Evolutionary conservation across 2,888 invertebrate genomes (phyloP).

Genomic region (Ephialtes manifestator): DNA sequence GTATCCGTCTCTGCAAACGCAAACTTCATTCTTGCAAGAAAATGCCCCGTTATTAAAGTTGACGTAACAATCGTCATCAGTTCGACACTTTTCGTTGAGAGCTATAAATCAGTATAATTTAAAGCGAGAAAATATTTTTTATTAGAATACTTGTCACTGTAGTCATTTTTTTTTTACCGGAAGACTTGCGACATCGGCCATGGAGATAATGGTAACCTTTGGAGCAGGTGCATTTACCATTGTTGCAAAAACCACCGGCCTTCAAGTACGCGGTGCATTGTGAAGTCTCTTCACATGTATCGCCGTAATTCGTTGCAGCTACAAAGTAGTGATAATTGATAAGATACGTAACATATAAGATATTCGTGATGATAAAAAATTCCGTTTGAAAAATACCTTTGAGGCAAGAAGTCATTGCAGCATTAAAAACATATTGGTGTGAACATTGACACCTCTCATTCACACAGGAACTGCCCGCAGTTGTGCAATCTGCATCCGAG

Average conservation of each 20-base stretch:
- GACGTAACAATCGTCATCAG: slow-evolving; percentile 77
- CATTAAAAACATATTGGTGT: slow-evolving; percentile 70
- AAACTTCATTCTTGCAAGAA: slow-evolving; percentile 73
- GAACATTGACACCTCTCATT: slow-evolving; percentile 72
- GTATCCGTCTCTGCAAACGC: slow-evolving; percentile 77
- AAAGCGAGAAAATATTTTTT: background rate
- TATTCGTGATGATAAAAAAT: background rate
- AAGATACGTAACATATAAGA: background rate
- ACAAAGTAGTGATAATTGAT: slow-evolving; percentile 9
- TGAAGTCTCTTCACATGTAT: slow-evolving; percentile 75
- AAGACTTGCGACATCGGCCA: slow-evolving; percentile 76
- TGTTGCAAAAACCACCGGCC: slow-evolving; percentile 74
- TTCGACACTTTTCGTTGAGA: slow-evolving; percentile 73
- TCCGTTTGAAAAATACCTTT: slow-evolving; percentile 72
- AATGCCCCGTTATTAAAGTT: slow-evolving; percentile 75
- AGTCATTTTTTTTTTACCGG: slow-evolving; percentile 70
- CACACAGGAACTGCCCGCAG: slow-evolving; percentile 70
- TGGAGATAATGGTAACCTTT: slow-evolving; percentile 79
- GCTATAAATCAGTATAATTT: slow-evolving; percentile 63
- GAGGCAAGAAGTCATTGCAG: slow-evolving; percentile 76
- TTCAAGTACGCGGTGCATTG: slow-evolving; percentile 77
- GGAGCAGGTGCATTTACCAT: slow-evolving; percentile 73
- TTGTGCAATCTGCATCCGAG: slow-evolving; percentile 69
- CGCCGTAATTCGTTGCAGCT: slow-evolving; percentile 75
- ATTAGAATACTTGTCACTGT: background rate